Evolutionary conservation across 2,113 vertebrate species (phyloP), one percentile per base, ranked within the genome.

Genomic region (Passer montanus): DNA sequence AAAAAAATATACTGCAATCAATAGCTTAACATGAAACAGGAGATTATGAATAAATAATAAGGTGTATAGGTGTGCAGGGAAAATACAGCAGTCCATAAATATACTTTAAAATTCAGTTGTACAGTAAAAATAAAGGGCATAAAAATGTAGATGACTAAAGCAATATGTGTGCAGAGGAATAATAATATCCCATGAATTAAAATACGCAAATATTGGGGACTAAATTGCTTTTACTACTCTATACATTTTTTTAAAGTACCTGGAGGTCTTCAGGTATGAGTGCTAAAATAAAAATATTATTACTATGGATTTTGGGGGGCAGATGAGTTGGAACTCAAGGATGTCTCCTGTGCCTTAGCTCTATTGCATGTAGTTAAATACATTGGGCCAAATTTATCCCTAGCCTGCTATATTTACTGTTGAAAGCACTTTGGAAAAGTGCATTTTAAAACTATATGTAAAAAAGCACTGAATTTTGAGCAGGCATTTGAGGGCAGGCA

Each of bases 101-200:
- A 93, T 39, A 59, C 66, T 84, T 94, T 93, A 94, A 73, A 93
- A 87, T 73, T 84, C 87, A 37, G 64, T 47, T 60, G 39, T 91
- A 95, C 28, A 44, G 73, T 84, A 68, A 95, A 93, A 95, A 93
- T n/a, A 93, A 94, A 84, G 30, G 15, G 31, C 86, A 93, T 96
- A 94, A 96, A 96, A 96, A 90, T 89, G 81, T 84, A 93, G 94
- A 97, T 95, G 93, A 87, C 68, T 95, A 92, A 97, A 89, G 81
- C 93, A 97, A 88, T 96, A 90, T 88, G 84, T 84, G 66, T 96
- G 73, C 69, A 93, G 90, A 95, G 75, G 78, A 97, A 90, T 93
- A 96, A 95, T 90, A 95, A 95, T 87, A 72, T 79, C 86, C 55
- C 24, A 30, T 88, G 85, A 96, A 91, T 95, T 95, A 93, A 91